phyloP scores from a whole-genome alignment of 2,797 vertebrate genomes.

The Epinephelus malabaricus region DNA sequence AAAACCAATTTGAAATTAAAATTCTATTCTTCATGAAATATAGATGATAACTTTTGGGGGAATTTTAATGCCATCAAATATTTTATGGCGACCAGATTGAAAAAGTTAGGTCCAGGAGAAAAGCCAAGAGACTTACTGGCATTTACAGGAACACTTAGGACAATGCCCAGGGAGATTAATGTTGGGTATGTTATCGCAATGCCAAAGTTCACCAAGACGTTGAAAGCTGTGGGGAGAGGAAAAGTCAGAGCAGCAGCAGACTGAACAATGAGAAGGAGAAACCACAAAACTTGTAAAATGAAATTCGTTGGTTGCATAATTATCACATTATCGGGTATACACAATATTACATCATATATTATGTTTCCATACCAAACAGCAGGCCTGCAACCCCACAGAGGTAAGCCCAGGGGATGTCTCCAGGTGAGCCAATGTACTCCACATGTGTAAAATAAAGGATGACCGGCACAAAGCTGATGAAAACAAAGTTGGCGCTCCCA shows the following conservation, averaged over 20 bases:
- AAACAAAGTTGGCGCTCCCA: constrained; percentile 93
- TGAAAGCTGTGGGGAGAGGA: constrained; percentile 90
- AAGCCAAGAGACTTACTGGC: constrained; percentile 88
- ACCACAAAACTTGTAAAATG: neutral
- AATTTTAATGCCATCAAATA: constrained; percentile 24
- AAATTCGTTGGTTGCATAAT: neutral
- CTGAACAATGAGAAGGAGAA: neutral
- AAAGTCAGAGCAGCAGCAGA: constrained; percentile 40
- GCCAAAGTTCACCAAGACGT: constrained; percentile 97
- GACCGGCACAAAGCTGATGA: constrained; percentile 93
- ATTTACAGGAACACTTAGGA: constrained; percentile 97
- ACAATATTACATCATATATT: neutral
- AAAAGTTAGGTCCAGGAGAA: constrained; percentile 13
- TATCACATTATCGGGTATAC: neutral
- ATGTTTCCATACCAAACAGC: constrained; percentile 89
- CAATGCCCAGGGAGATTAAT: constrained; percentile 96
- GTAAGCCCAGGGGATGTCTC: constrained; percentile 91
- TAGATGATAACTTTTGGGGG: constrained; percentile 17
- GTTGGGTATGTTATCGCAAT: constrained; percentile 97
- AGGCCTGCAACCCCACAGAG: constrained; percentile 95
- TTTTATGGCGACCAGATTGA: constrained; percentile 27
- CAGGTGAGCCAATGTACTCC: constrained; percentile 93
- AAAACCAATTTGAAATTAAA: constrained; percentile 8
- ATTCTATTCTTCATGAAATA: constrained; percentile 31
- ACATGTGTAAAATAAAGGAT: constrained; percentile 97